These are phyloP conservation scores for Caloenas nicobarica DNA, from an alignment of 2,113 vertebrate genomes.

Conservation along the genomic window DNA sequence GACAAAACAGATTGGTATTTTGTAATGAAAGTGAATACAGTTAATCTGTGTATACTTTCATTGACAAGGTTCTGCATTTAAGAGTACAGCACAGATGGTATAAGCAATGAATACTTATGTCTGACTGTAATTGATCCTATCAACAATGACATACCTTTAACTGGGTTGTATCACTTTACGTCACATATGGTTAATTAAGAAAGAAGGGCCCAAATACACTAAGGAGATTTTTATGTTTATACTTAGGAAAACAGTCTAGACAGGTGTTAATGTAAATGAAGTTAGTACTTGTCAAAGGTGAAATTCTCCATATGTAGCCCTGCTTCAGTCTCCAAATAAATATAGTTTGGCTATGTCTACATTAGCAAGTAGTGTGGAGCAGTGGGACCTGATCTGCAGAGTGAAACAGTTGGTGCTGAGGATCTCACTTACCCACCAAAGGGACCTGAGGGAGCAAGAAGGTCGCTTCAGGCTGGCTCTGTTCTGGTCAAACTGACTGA, in stretches of 20 bases:
- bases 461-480: not conserved
- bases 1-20: slow-evolving; percentile 47
- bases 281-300: slow-evolving; percentile 71
- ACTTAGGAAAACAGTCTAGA: slow-evolving; percentile 70
- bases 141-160: slow-evolving; percentile 72
- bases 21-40: slow-evolving; percentile 52
- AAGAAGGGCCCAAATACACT: slow-evolving; percentile 59
- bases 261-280: slow-evolving; percentile 74
- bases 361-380: not conserved
- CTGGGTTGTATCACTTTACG: slow-evolving; percentile 66
- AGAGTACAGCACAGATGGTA: slow-evolving; percentile 62
- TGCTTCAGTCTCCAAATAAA: slow-evolving; percentile 65
- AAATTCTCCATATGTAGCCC: slow-evolving; percentile 68
- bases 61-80: slow-evolving; percentile 64
- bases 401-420: not conserved
- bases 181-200: slow-evolving; percentile 72
- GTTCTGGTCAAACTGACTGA: not conserved
- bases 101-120: slow-evolving; percentile 65
- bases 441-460: not conserved
- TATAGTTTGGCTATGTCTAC: slow-evolving; percentile 36
- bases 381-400: not conserved
- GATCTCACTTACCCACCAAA: not conserved
- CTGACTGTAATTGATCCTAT: slow-evolving; percentile 73
- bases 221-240: slow-evolving; percentile 69
- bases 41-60: slow-evolving; percentile 56